Evolutionary conservation across 2,888 invertebrate genomes (phyloP), one percentile per base, ranked within the genome.

Genomic region (Azorinus chamasolen): DNA sequence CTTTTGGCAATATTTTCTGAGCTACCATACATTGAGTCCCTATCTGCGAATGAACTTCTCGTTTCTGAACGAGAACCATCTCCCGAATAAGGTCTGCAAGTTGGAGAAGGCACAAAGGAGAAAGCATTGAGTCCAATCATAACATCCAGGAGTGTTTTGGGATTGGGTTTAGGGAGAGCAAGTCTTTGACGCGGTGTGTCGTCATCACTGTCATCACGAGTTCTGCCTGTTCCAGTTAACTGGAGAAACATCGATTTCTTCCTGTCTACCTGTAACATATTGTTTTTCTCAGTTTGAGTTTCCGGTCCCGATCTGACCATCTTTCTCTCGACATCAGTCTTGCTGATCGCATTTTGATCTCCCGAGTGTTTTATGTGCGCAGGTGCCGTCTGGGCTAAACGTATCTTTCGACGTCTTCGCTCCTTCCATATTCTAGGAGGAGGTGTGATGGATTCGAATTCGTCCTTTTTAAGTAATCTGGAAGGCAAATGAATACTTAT

Each of bases 161-260:
- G 66, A 22, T 66, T 80, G 10, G 80, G 76, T 63, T 58, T 74
- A 8, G 75, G 75, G 20, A 69, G 27, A 5, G 65, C 51, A 39
- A 61, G 18, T 27, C 62, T 55, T 10, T 53, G 43, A 4, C 54
- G 43, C 22, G 59, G 53, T 25, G 48, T 45, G 14, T 37, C 46
- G 8, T 48, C 66, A 14, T 41, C 18, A 14, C 62, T 61, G 12
- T 59, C 55, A 8, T 24, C 20, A n/a, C 18, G 25, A 18, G 53
- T 43, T 41, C 46, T 59, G 1, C 79, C 80, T 25, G 45, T 48
- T 12, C 79, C 79, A 25, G 64, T 37, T 16, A 80, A 45, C 27
- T 84, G 85, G 22, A 85, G 41, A 59, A 79, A 83, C 50, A 85
- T 72, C 0, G 85, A 85, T 24, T 79, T 70, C 43, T 73, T 64